Base-by-base conservation (phyloP, 2,113 vertebrate species). In the Muscicapa adusta region DNA sequence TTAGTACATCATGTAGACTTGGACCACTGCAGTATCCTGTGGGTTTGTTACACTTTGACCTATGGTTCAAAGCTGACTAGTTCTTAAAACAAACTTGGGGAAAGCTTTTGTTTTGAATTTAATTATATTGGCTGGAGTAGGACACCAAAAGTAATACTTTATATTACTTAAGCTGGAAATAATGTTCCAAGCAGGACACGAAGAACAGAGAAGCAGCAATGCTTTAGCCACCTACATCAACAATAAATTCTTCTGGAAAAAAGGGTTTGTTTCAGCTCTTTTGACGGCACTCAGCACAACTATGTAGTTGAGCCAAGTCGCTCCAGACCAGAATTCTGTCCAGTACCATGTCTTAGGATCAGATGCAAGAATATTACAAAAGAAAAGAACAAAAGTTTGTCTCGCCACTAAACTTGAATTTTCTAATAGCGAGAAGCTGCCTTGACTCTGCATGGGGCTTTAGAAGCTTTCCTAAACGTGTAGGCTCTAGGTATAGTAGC, bases 31-130 rank as follows among this genome's bases (percentile, higher is more conserved):
- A 60, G 58, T 26, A 71, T 68, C 83, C 80, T 88, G 58, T 50
- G 67, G 31, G 38, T 71, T 85, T 86, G 57, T 92, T 95, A 86
- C 26, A 96, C 95, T 96, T 96, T 92, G 93, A 88, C 91, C 91
- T 31, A 0, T 2, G 48, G 56, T 90, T 79, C 81, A 91, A 84
- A 93, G 76, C 81, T 89, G 80, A 86, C 23, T 45, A 54, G 23
- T 67, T 72, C 92, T 75, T 85, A 56, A 2, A 2, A 26, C 15
- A 71, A 91, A 73, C 48, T 29, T 10, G 19, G 60, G 31, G 61
- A 33, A 80, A 70, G 23, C 3, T 36, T 26, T 42, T 51, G n/a
- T 23, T 75, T 76, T 36, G 23, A 51, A 51, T 74, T 53, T 56
- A 72, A 72, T 17, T 85, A 8, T 54, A 62, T 36, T 31, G 43